These are phyloP conservation scores for Dolichoris vasculosae DNA, from an alignment of 1,140 invertebrate genomes.

Conservation along the genomic window DNA sequence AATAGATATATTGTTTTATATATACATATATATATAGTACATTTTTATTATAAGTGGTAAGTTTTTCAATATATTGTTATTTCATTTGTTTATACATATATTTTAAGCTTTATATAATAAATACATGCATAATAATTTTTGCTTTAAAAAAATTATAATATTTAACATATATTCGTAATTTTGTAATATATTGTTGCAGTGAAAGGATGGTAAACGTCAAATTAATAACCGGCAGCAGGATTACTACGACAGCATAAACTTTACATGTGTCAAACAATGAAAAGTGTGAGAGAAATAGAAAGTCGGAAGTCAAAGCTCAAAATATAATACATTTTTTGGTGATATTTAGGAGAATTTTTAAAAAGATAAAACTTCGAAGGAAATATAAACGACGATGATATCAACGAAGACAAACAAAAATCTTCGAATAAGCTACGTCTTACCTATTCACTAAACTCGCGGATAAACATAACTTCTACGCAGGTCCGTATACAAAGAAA, in stretches of 20 bases:
- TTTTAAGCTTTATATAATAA: conserved; percentile 28
- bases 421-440: conserved; percentile 19
- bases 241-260: conserved; percentile 58
- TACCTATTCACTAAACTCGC: neutral
- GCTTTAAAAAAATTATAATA: neutral
- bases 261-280: conserved; percentile 60
- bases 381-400: conserved; percentile 6
- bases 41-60: conserved; percentile 29
- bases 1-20: neutral
- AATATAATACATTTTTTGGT: conserved; percentile 5
- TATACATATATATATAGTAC: too few species aligned
- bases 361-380: neutral
- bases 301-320: conserved; percentile 27
- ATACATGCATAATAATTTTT: too few species aligned
- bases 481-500: neutral
- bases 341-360: neutral
- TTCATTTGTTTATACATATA: conserved; percentile 18
- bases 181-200: conserved; percentile 63
- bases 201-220: conserved; percentile 60
- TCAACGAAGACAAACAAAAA: conserved; percentile 34
- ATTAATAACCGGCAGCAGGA: conserved; percentile 33
- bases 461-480: neutral
- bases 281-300: neutral
- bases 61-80: conserved; percentile 40
- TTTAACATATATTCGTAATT: neutral